Base-by-base conservation (phyloP, 92 coral and sea anemone species). In the Paramuricea clavata region DNA sequence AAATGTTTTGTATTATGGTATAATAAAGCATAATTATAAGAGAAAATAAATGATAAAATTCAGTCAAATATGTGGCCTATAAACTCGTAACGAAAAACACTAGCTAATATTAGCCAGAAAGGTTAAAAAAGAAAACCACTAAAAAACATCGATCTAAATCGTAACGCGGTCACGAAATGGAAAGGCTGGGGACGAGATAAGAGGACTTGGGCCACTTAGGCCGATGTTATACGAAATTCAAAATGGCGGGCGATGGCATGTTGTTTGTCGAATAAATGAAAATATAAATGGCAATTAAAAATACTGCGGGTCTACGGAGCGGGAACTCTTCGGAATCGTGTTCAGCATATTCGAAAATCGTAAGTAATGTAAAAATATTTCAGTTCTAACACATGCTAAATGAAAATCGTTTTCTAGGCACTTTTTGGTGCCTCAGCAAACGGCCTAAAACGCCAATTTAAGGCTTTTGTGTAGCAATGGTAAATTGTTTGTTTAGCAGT, bases 191-290 rank as follows among this genome's bases (percentile, higher is more conserved):
- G 59, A 50, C 59, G 21, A 50, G 59, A 50, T 50, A 50, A 50
- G 59, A 65, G 72, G 33, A 65, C 33, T 65, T n/a, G n/a, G n/a
- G n/a, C n/a, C n/a, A n/a, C n/a, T n/a, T 65, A 65, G 28, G 72
- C 72, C 34, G 72, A 65, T 65, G 33, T 65, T 65, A n/a, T 65
- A 12, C 21, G 3, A 65, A 26, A 65, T 32, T 26, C 72, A 65
- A 50, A 50, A 50, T 50, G 59, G 59, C 59, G 59, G 59, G 19
- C 59, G 59, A 50, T 50, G 59, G 59, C 12, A 50, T 50, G 59
- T 50, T 50, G 59, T 50, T 19, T 50, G 17, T 4, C 22, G 59
- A 12, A 50, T 7, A 2, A 50, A 13, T 50, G 44, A 50, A 50
- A 12, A 50, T 50, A 50, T 19, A 50, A 50, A 50, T 50, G 22